Conservation (phyloP, 1,140 invertebrate genomes). For the Macrotrachela quadricornifera region DNA sequence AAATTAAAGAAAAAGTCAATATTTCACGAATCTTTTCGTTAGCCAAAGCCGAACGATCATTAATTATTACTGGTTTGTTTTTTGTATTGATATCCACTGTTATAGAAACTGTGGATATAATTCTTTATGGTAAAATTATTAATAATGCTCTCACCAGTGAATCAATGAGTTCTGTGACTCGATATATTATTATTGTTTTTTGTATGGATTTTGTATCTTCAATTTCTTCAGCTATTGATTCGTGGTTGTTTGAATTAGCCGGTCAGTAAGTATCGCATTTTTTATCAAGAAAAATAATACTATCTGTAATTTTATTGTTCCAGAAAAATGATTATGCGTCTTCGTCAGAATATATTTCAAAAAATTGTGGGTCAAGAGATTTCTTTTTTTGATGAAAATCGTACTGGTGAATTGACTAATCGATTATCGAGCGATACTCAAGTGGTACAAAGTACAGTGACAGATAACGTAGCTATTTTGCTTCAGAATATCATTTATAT, state of each 20-base stretch:
- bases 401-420: slow-evolving; percentile 84
- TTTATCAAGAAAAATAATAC: too few relatives aligned
- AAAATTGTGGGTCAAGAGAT: slow-evolving; percentile 63
- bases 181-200: slow-evolving; percentile 16
- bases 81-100: slow-evolving; percentile 17
- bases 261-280: slow-evolving; percentile 18
- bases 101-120: too few relatives aligned
- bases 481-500: slow-evolving; percentile 62
- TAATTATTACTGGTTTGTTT: too few relatives aligned
- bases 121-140: too few relatives aligned
- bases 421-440: slow-evolving; percentile 67
- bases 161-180: too few relatives aligned
- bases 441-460: slow-evolving; percentile 69
- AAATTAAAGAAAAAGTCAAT: too few relatives aligned
- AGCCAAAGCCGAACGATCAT: too few relatives aligned
- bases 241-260: slow-evolving; percentile 23
- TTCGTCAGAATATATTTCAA: slow-evolving; percentile 57
- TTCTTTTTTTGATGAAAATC: slow-evolving; percentile 72
- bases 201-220: slow-evolving; percentile 23
- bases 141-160: too few relatives aligned
- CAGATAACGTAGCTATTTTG: slow-evolving; percentile 79
- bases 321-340: slow-evolving; percentile 19
- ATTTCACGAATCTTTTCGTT: too few relatives aligned
- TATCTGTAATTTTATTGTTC: too few relatives aligned
- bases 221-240: slow-evolving; percentile 19